Evolutionary conservation across 2,888 invertebrate genomes (phyloP), one percentile per base, ranked within the genome.

Genomic region (Pemphredon lugubris): DNA sequence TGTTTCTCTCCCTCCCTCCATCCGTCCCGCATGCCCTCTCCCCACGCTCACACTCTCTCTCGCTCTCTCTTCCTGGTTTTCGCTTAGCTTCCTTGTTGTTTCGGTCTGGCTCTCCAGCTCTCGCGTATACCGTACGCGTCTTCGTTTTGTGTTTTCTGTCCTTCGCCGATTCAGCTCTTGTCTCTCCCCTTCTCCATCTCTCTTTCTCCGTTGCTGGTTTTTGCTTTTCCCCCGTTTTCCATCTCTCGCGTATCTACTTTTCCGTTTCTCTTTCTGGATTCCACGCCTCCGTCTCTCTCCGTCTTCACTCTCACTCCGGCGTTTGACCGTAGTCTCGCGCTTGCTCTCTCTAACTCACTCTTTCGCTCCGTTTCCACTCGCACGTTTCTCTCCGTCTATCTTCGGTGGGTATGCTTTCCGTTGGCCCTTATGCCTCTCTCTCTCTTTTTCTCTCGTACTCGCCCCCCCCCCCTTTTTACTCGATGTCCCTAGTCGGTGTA

Each of bases 111-210:
- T 26, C 4, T 26, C 26, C 7, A 26, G 3, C 7, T 26, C 26
- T 26, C 26, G 26, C 26, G 3, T 26, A 7, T 26, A 5, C 7
- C n/a, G n/a, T 26, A 3, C 7, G 26, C 7, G 26, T 26, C 26
- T 26, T 26, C 26, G 26, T 26, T 26, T n/a, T 26, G 4, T 26
- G 4, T 26, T 26, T 26, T 5, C n/a, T 7, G 26, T 7, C 4
- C 7, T 26, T 26, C 26, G 7, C 3, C 26, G 26, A 40, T 37
- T 39, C 9, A 18, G 26, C 9, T 54, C 14, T 20, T 37, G 42
- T 42, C 26, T 44, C 30, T 11, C 13, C 32, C 18, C 61, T 51
- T 40, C 66, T 61, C 51, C 37, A 32, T 60, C 53, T 6, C 2
- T 45, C 44, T 34, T 23, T 40, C 21, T 20, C 34, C 26, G 11